phyloP scores from a whole-genome alignment of 2,113 vertebrate species.

The Petrocephalus zakoni region DNA sequence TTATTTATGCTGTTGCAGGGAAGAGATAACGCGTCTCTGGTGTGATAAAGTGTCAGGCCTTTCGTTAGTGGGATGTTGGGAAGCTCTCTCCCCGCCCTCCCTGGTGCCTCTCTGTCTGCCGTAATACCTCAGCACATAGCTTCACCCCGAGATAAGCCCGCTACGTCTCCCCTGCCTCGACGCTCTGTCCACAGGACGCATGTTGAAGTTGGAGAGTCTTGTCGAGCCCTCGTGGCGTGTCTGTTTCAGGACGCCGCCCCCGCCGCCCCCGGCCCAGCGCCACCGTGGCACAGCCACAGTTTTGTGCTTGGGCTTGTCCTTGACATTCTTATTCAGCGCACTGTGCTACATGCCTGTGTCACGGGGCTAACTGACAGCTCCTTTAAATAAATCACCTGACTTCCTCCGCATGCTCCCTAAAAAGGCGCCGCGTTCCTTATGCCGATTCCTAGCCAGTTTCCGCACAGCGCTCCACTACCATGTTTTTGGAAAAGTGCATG shows the following conservation, averaged over 20 bases:
- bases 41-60: constrained; percentile 87
- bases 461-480: constrained; percentile 63
- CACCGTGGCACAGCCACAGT: constrained; percentile 70
- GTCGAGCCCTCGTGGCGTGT: constrained; percentile 71
- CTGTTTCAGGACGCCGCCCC: constrained; percentile 61
- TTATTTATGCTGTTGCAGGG: constrained; percentile 55
- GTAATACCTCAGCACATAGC: constrained; percentile 94
- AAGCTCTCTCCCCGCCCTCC: constrained; percentile 56
- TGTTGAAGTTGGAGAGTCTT: constrained; percentile 73
- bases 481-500: constrained; percentile 88
- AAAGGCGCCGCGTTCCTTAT: constrained; percentile 17
- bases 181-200: constrained; percentile 75
- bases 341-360: constrained; percentile 89
- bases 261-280: not conserved
- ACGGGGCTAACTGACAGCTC: constrained; percentile 87
- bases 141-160: constrained; percentile 88
- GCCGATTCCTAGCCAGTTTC: not conserved
- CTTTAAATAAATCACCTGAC: constrained; percentile 94
- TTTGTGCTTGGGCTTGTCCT: constrained; percentile 86
- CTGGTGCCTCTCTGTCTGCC: constrained; percentile 93
- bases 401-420: constrained; percentile 47
- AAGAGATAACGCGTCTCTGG: constrained; percentile 81
- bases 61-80: constrained; percentile 60
- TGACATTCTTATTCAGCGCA: constrained; percentile 90
- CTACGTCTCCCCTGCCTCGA: constrained; percentile 65